Conservation (phyloP, 2,888 invertebrate species). For the Nasonovia ribisnigri region DNA sequence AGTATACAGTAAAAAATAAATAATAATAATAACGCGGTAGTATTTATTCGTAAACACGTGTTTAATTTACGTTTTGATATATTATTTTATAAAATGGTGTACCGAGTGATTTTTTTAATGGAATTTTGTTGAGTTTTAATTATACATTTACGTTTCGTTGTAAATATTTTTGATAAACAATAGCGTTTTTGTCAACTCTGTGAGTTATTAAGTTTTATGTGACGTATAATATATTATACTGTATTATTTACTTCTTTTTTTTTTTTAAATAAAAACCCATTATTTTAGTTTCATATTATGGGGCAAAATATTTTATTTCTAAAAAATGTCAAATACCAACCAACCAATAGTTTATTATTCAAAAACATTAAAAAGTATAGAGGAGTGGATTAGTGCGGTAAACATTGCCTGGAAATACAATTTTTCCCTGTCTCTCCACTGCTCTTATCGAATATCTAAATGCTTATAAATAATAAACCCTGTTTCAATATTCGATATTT, state of each 20-base stretch:
- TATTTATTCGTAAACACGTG: neutral
- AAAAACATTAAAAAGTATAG: neutral
- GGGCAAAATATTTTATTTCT: neutral
- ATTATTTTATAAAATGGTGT: neutral
- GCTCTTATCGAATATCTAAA: neutral
- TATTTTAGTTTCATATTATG: neutral
- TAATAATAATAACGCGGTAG: neutral
- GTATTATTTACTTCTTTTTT: neutral
- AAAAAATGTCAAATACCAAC: neutral
- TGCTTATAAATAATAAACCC: neutral
- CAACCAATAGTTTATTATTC: neutral
- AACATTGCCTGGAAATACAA: neutral
- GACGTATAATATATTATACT: neutral
- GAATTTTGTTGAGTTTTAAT: neutral
- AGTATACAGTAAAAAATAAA: neutral
- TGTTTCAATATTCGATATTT: neutral
- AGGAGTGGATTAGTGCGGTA: neutral
- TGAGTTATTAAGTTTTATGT: neutral
- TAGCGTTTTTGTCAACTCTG: neutral
- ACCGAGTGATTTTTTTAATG: constrained; percentile 3
- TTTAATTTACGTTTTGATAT: neutral
- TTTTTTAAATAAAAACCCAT: neutral
- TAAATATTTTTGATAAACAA: neutral
- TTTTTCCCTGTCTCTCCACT: neutral
- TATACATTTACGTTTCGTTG: neutral